These are phyloP conservation scores for Cheilosia pagana DNA, from an alignment of 2,888 invertebrate genomes.

Conservation along the genomic window DNA sequence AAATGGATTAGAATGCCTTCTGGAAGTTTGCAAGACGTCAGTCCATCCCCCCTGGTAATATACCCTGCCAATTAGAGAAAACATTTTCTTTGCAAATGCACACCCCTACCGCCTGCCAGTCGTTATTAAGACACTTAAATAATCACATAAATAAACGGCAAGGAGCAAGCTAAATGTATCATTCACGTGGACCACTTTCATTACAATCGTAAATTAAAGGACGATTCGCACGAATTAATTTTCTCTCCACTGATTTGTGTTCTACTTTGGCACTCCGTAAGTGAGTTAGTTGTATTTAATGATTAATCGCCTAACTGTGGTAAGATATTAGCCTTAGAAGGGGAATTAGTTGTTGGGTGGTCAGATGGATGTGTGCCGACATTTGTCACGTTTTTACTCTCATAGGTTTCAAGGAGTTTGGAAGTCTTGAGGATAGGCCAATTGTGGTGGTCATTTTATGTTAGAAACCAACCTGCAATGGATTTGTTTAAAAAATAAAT, in stretches of 20 bases:
- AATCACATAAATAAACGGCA: not conserved
- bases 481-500: too few species aligned
- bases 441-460: too few species aligned
- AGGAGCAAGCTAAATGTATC: not conserved
- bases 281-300: not conserved
- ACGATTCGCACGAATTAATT: not conserved
- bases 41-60: not conserved
- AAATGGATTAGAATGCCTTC: too few species aligned
- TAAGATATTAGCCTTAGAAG: too few species aligned
- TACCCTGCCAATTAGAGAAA: not conserved
- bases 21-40: too few species aligned
- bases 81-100: not conserved
- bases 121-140: constrained; percentile 1
- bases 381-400: too few species aligned
- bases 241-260: not conserved
- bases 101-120: not conserved
- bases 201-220: constrained; percentile 8
- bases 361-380: too few species aligned
- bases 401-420: too few species aligned
- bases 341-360: too few species aligned
- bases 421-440: too few species aligned
- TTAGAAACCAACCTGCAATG: too few species aligned
- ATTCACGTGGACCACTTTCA: not conserved
- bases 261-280: not conserved
- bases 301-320: not conserved